Base-by-base conservation (phyloP, 2,797 vertebrate species). In the Salmo trutta region DNA sequence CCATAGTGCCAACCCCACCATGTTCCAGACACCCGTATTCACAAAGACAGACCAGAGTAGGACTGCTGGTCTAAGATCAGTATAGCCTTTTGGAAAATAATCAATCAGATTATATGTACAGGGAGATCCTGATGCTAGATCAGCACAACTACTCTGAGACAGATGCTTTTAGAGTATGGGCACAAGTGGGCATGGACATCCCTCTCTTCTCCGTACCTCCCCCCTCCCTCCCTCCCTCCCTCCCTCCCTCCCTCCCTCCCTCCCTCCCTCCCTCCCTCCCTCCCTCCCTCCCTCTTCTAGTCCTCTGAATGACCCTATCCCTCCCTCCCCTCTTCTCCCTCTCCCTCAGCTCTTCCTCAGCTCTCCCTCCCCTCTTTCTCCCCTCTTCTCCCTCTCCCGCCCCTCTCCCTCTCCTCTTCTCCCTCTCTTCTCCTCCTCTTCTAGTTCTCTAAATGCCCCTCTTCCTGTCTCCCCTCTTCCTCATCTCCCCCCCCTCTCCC, bases 341-440 rank as follows among this genome's bases (percentile, higher is more conserved):
- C 72, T 85, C 27, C 73, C 78, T 64, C 24, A 24, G 24, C 21
- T 65, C 72, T 85, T 21, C 73, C 78, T 64, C 24, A 24, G 24
- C 24, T 72, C 31, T 3, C 31, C 0, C 41, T 52, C 17, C 21
- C 1, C 21, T n/a, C 21, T 10, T 19, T 24, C 15, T 19, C 52
- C 10, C 12, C 15, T 4, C 52, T 15, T 15, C 51, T 3, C 12
- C 3, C 1, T 1, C 51, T 10, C 51, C 1, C 31, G 5, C 59
- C 15, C 5, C n/a, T 24, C 24, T 16, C 16, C n/a, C 24, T 16
- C 8, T 3, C 4, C 62, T 24, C 76, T 65, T 79, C 78, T 7
- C 27, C 54, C 3, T 66, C 73, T 76, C 80, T 33, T 47, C 24
- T 76, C 62, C 52, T 53, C 14, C 10, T 53, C 52, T 4, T 8